phyloP scores from a whole-genome alignment of 1,140 invertebrate genomes.

The Drosophila subpulchrella region DNA sequence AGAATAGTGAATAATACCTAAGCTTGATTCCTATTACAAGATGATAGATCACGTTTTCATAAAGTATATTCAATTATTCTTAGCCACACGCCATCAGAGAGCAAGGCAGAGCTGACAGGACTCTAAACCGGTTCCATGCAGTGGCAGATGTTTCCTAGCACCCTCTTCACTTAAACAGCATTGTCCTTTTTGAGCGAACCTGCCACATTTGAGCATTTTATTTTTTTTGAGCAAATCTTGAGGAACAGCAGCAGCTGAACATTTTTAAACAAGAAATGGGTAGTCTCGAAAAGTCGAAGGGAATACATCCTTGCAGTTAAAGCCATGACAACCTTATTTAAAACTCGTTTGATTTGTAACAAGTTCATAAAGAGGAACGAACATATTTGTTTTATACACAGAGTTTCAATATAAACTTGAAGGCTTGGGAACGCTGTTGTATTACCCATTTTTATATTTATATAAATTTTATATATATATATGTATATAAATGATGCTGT shows the following conservation, averaged over 20 bases:
- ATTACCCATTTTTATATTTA: too few relatives aligned
- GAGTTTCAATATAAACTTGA: too few relatives aligned
- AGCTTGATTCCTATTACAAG: background rate
- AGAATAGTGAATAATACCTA: background rate
- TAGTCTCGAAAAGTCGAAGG: background rate
- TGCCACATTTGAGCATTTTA: constrained; percentile 12
- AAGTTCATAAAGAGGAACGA: too few relatives aligned
- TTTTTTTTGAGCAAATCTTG: constrained; percentile 1
- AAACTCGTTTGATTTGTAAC: too few relatives aligned
- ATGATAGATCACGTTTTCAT: constrained; percentile 13
- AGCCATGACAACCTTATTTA: too few relatives aligned
- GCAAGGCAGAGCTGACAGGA: constrained; percentile 11
- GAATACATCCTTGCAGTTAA: too few relatives aligned
- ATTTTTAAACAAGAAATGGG: background rate
- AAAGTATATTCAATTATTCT: constrained; percentile 12
- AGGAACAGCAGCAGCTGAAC: background rate
- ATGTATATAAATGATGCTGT: background rate
- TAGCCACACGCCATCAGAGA: constrained; percentile 30
- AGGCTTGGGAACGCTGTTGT: too few relatives aligned
- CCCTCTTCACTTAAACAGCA: constrained; percentile 1
- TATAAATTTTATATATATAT: too few relatives aligned
- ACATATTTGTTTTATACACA: too few relatives aligned
- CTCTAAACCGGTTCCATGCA: constrained; percentile 55
- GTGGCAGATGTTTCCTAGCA: constrained; percentile 58
- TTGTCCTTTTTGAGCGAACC: constrained; percentile 46